Percentiles rank a stretch among this genome's conserved stretches.
Evolutionary conservation across 2,113 vertebrate species (phyloP).

Genomic region (Ptilorrhoa leucosticta): DNA sequence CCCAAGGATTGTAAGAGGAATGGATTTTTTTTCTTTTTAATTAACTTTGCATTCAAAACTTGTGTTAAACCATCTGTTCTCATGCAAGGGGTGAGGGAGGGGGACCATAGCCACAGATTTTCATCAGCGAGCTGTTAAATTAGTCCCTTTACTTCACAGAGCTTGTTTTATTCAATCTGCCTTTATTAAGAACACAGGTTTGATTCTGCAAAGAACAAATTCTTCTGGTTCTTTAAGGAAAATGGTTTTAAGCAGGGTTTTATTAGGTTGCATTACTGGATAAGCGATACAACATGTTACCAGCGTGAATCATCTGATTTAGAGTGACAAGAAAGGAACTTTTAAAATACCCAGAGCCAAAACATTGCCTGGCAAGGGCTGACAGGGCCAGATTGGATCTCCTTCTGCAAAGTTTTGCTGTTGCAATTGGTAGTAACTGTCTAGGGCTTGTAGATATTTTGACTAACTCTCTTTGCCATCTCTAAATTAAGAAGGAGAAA

Average conservation of each 20-base stretch:
- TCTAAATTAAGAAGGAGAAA: conserved; percentile 10
- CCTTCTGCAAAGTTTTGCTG: conserved; percentile 39
- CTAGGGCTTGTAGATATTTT: conserved; percentile 46
- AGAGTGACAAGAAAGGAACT: conserved; percentile 66
- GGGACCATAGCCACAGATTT: conserved; percentile 42
- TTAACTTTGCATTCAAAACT: conserved; percentile 61
- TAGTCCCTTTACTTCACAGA: conserved; percentile 24
- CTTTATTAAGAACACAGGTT: conserved; percentile 71
- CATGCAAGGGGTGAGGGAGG: conserved; percentile 36
- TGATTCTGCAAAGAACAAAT: conserved; percentile 69
- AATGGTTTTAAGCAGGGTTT: conserved; percentile 61
- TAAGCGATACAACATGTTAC: conserved; percentile 72
- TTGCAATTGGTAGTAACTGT: conserved; percentile 52
- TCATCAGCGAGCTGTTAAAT: conserved; percentile 63
- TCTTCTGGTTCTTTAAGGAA: conserved; percentile 70
- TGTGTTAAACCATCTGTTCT: conserved; percentile 53
- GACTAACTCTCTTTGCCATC: conserved; percentile 23
- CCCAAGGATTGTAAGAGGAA: conserved; percentile 32
- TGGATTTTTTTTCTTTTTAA: conserved; percentile 48
- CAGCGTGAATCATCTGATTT: conserved; percentile 66
- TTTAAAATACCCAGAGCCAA: conserved; percentile 55
- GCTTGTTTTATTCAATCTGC: conserved; percentile 64
- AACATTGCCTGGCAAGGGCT: conserved; percentile 53
- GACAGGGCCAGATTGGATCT: conserved; percentile 53
- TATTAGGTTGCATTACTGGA: conserved; percentile 61